Conservation (phyloP, 2,113 vertebrate species). For the Bufo bufo region DNA sequence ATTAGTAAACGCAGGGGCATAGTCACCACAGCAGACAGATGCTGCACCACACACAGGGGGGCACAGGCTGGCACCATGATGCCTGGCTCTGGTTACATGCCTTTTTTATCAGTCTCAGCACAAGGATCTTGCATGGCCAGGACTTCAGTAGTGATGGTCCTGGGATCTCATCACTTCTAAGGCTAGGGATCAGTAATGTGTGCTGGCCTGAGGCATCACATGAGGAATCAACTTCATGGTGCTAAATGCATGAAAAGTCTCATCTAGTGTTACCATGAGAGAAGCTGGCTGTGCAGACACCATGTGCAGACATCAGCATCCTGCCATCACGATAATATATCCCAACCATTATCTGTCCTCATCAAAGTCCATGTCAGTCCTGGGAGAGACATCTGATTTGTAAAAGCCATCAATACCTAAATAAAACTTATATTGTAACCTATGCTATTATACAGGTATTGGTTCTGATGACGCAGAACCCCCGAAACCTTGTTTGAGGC, state of each 20-base stretch:
- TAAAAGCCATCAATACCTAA: too few species aligned
- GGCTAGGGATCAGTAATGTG: background rate
- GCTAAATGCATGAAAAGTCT: background rate
- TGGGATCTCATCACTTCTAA: background rate
- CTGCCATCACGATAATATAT: background rate
- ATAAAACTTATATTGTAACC: too few species aligned
- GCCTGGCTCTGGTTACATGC: background rate
- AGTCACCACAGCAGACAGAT: slow-evolving; percentile 14
- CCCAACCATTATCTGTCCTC: background rate
- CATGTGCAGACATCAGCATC: background rate
- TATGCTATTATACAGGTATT: background rate
- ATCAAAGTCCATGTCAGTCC: background rate
- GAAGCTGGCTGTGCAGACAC: background rate
- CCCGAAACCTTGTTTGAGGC: background rate
- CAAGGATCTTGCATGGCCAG: background rate
- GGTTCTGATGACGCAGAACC: background rate
- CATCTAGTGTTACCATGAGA: background rate
- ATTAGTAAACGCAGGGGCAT: background rate
- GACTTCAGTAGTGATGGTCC: background rate
- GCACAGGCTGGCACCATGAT: background rate
- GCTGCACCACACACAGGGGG: slow-evolving; percentile 10
- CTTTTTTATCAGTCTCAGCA: background rate
- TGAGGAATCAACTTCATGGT: background rate
- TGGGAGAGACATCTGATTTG: background rate
- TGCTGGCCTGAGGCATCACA: background rate